Percentiles rank a stretch among this genome's conserved stretches.
phyloP scores from a whole-genome alignment of 2,888 invertebrate species.

The Lamellibrachia columna region DNA sequence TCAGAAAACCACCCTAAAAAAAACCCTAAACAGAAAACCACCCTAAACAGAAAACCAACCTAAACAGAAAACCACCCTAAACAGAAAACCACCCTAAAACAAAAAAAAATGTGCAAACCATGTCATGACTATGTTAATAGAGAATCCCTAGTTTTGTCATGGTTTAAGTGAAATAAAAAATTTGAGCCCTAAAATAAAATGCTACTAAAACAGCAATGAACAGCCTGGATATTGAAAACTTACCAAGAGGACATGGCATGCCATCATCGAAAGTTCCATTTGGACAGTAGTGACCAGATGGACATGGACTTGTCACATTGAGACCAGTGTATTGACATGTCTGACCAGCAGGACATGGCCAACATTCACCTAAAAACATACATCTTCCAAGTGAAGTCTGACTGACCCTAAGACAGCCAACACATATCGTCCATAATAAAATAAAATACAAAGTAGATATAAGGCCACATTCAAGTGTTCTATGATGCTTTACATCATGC shows the following conservation, averaged over 20 bases:
- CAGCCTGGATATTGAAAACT: conserved; percentile 23
- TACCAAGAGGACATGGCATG: conserved; percentile 58
- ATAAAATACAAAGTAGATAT: neutral
- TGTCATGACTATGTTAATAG: too few species aligned
- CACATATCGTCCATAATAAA: neutral
- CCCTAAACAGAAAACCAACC: neutral
- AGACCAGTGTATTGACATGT: conserved; percentile 32
- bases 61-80: too few species aligned
- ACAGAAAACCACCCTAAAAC: neutral
- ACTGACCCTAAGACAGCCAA: neutral
- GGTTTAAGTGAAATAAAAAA: too few species aligned
- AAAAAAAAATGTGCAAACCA: too few species aligned
- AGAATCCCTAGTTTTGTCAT: too few species aligned
- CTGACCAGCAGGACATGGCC: conserved; percentile 53
- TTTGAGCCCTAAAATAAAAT: neutral
- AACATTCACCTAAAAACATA: conserved; percentile 48
- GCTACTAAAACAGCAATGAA: neutral
- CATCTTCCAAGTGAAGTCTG: neutral
- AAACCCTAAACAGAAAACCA: neutral
- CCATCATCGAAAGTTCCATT: conserved; percentile 58
- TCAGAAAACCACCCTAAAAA: neutral
- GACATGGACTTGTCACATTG: conserved; percentile 42
- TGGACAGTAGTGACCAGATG: conserved; percentile 58
- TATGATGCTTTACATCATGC: too few species aligned
- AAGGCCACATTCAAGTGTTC: too few species aligned